These are phyloP conservation scores for Cerastoderma edule DNA, from an alignment of 2,888 invertebrate genomes.

Conservation along the genomic window DNA sequence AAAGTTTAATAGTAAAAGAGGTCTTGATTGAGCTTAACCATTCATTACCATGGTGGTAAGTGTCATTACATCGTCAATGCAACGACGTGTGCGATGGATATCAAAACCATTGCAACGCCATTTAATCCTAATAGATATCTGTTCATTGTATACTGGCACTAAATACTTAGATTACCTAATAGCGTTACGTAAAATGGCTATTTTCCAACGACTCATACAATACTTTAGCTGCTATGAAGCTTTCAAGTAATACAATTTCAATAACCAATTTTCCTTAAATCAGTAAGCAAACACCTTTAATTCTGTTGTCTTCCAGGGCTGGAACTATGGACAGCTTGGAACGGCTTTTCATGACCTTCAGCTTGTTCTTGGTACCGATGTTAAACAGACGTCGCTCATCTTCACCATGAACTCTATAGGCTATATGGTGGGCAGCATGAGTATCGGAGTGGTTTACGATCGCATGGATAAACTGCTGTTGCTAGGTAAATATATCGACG, in stretches of 20 bases:
- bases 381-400: constrained; percentile 36
- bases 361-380: constrained; percentile 32
- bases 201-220: not conserved
- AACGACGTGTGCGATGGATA: too few relatives aligned
- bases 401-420: constrained; percentile 49
- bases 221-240: not conserved
- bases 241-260: not conserved
- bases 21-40: too few relatives aligned
- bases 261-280: not conserved
- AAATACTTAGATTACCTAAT: not conserved
- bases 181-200: not conserved
- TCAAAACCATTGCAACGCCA: too few relatives aligned
- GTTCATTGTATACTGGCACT: not conserved
- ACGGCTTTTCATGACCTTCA: constrained; percentile 44
- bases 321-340: constrained; percentile 47
- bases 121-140: too few relatives aligned
- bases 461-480: constrained; percentile 32
- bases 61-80: too few relatives aligned
- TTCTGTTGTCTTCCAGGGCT: constrained; percentile 24
- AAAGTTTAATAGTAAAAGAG: too few relatives aligned
- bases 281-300: not conserved
- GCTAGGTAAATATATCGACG: constrained; percentile 29
- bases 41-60: too few relatives aligned
- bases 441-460: constrained; percentile 35
- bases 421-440: constrained; percentile 36